Conservation (phyloP, 23 tunicate species). For the Aplidium turbinatum region DNA sequence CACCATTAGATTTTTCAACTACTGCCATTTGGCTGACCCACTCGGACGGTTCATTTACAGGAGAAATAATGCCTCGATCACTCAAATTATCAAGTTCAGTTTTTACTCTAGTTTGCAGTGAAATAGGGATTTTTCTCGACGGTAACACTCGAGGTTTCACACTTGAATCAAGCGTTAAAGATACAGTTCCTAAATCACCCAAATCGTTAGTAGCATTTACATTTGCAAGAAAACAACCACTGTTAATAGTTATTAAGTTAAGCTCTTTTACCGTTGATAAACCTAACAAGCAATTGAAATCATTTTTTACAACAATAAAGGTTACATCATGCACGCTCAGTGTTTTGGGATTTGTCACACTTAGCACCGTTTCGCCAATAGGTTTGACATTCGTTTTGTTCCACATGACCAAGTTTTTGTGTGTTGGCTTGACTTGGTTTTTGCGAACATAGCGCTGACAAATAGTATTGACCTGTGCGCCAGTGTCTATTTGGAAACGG, state of each 20-base stretch:
- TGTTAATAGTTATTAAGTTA: conserved; percentile 1
- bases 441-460: conserved; percentile 20
- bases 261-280: conserved; percentile 9
- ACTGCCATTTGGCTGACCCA: conserved; percentile 32
- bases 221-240: conserved; percentile 12
- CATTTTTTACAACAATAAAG: conserved; percentile 20
- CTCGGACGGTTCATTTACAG: conserved; percentile 21
- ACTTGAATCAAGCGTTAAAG: neutral
- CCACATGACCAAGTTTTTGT: conserved; percentile 22
- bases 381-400: conserved; percentile 27
- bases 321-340: neutral
- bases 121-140: conserved; percentile 8
- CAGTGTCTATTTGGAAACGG: conserved; percentile 26
- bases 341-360: conserved; percentile 4
- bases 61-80: neutral
- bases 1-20: conserved; percentile 12
- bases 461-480: conserved; percentile 33
- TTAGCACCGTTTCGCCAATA: conserved; percentile 15
- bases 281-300: conserved; percentile 16
- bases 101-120: conserved; percentile 10
- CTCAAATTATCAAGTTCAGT: neutral
- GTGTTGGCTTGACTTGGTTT: conserved; percentile 8
- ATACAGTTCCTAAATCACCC: conserved; percentile 18
- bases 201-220: neutral
- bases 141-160: conserved; percentile 18